These are phyloP conservation scores for Pelmatolapia mariae DNA, from an alignment of 2,113 vertebrate species.

Conservation along the genomic window DNA sequence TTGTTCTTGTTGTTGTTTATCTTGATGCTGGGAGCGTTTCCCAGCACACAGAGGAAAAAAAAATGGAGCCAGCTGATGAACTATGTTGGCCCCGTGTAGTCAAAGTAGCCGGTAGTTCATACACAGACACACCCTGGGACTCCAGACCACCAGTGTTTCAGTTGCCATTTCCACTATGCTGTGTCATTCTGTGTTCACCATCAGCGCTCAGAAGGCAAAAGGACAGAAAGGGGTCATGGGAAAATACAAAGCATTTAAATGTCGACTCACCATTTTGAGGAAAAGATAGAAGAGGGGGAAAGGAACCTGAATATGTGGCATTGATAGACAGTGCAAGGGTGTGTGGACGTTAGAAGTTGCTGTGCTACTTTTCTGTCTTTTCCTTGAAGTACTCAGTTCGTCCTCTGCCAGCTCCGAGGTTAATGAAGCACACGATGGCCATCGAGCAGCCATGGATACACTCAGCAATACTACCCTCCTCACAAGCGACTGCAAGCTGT, in stretches of 20 bases:
- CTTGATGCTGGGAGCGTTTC: constrained; percentile 13
- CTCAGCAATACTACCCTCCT: constrained; percentile 50
- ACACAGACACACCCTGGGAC: constrained; percentile 19
- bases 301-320: constrained; percentile 17
- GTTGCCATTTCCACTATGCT: constrained; percentile 20
- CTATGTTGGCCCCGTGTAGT: constrained; percentile 6
- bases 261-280: not conserved
- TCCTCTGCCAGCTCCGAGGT: constrained; percentile 35
- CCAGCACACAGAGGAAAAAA: not conserved
- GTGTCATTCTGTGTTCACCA: constrained; percentile 24
- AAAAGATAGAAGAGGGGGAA: not conserved
- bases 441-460: constrained; percentile 30
- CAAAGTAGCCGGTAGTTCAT: constrained; percentile 47
- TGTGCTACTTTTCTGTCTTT: constrained; percentile 15
- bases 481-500: not conserved
- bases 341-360: not conserved
- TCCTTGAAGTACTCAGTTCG: not conserved
- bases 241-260: constrained; percentile 38
- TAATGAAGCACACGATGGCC: constrained; percentile 47
- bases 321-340: not conserved
- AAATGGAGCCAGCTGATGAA: not conserved
- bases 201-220: not conserved
- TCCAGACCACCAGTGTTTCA: constrained; percentile 22
- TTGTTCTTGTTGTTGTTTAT: not conserved
- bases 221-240: not conserved